phyloP scores from a whole-genome alignment of 2,888 invertebrate species.

The Erebia aethiops region DNA sequence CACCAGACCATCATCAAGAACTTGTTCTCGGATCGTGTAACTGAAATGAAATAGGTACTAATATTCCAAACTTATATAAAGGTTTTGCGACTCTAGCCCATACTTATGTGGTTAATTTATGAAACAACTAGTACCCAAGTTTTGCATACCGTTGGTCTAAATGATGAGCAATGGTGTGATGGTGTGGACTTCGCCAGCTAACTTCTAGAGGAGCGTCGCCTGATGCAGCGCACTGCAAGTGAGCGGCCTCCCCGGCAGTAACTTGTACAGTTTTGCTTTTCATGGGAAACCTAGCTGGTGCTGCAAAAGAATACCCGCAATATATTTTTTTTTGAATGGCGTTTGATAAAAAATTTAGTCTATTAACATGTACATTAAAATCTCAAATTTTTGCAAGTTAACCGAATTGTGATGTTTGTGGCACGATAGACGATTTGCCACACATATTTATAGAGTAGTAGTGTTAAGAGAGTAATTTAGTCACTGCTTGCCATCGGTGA shows the following conservation, averaged over 20 bases:
- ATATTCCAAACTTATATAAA: no score
- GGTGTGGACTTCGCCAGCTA: constrained; percentile 91
- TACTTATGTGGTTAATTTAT: no score
- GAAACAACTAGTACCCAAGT: neutral
- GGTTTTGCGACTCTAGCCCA: no score
- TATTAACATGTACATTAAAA: neutral
- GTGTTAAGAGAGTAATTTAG: no score
- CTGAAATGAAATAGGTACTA: constrained; percentile 55
- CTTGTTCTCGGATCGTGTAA: constrained; percentile 89
- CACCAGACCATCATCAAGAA: constrained; percentile 90
- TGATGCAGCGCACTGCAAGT: constrained; percentile 92
- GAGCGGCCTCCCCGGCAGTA: constrained; percentile 91
- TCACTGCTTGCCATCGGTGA: no score
- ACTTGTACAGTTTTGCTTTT: constrained; percentile 92
- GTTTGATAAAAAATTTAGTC: neutral
- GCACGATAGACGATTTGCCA: no score
- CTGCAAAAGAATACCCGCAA: constrained; percentile 61
- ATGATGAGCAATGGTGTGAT: constrained; percentile 86
- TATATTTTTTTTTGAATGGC: neutral
- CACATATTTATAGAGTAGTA: no score
- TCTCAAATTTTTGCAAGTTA: neutral
- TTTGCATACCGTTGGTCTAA: constrained; percentile 85
- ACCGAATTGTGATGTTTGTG: no score
- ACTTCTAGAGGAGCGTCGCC: constrained; percentile 95
- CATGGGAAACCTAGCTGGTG: constrained; percentile 92